Evolutionary conservation across 2,797 vertebrate genomes (phyloP), one percentile per base, ranked within the genome.

Genomic region (Betta splendens): DNA sequence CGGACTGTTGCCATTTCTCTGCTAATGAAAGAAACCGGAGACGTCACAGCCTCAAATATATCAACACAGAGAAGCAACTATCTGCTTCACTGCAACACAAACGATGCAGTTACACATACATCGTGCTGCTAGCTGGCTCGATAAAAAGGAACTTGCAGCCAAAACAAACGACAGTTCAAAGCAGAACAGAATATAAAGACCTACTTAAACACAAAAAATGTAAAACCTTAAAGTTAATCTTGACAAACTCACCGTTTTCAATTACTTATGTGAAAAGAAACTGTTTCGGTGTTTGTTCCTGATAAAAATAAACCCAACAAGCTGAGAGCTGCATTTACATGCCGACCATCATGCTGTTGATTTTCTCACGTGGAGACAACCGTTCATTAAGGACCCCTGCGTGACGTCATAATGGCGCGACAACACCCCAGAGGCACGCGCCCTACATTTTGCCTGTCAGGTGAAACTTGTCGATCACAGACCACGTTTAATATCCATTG

Each of bases 1-100:
- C 98, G 93, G 75, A 96, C 89, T 66, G 96, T 97, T 11, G 87
- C 87, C 90, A 91, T 93, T 12, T 31, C 84, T 15, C 59, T 12
- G 9, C 26, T 49, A 3, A 31, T 4, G 21, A 46, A 20, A 46
- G 8, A 39, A 44, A 13, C 0, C 1, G 17, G 4, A 57, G 8
- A 16, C 15, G 32, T 18, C 43, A 51, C 2, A 17, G 2, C 12
- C 5, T 28, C 5, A 9, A 2, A 4, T 1, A 9, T 18, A 48
- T 22, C 22, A n/a, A 7, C 12, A 25, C 28, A 25, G 0, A 37
- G 3, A 43, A 7, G 5, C 15, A 17, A 7, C 28, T 1, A 23
- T 2, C 1, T 1, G 1, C 10, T 5, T 38, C 2, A n/a, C 4
- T 4, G 25, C 5, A 13, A 31, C 7, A 45, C 3, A 26, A 23